These are phyloP conservation scores for Synergus japonicus DNA, from an alignment of 2,888 invertebrate species.

Conservation along the genomic window DNA sequence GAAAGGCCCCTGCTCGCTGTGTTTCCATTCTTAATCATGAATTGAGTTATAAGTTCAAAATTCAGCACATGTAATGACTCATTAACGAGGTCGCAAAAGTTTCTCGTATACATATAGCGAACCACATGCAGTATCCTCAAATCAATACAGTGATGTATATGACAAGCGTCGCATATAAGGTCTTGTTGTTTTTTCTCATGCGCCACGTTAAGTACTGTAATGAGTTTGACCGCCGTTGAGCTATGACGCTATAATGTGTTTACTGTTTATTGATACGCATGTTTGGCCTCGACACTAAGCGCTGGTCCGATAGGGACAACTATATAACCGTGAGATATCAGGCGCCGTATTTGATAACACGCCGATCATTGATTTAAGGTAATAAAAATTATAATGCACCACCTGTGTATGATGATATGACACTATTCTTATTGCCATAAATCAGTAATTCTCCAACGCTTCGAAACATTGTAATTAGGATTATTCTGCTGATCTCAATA, in stretches of 20 bases:
- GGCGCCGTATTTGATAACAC: neutral
- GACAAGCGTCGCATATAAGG: conserved; percentile 47
- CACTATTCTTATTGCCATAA: neutral
- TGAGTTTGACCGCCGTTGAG: conserved; percentile 1
- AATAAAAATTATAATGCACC: conserved; percentile 3
- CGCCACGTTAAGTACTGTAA: conserved; percentile 41
- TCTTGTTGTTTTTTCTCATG: conserved; percentile 52
- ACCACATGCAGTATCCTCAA: conserved; percentile 35
- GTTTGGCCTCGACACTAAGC: conserved; percentile 50
- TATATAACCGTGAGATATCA: conserved; percentile 49
- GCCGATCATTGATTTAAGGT: conserved; percentile 11
- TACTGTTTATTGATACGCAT: conserved; percentile 52
- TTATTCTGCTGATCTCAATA: neutral
- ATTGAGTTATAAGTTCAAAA: conserved; percentile 32
- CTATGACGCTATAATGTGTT: conserved; percentile 18
- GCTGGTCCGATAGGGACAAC: conserved; percentile 44
- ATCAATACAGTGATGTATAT: neutral
- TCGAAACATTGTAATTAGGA: conserved; percentile 18
- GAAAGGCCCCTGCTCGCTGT: too few relatives aligned
- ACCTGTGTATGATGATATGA: neutral
- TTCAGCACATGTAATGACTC: neutral
- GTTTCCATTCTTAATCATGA: neutral
- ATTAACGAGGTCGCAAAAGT: conserved; percentile 26
- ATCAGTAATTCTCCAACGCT: neutral
- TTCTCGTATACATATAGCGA: conserved; percentile 30